Evolutionary conservation across 2,797 vertebrate species (phyloP).

Genomic region (Bovichtus diacanthus): DNA sequence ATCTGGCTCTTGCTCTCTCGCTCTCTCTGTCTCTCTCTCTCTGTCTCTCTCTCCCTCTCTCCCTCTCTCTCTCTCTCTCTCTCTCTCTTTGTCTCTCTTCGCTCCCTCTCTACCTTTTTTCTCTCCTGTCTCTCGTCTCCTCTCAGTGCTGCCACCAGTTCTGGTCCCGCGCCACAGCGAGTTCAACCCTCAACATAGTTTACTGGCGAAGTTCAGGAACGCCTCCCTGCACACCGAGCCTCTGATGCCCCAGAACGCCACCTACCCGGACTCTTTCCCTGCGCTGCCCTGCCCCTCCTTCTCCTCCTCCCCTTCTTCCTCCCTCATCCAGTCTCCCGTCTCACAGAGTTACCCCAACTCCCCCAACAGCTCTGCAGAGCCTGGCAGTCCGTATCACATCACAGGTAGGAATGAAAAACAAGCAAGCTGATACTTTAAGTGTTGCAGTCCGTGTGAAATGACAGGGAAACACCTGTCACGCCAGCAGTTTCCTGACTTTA

Average conservation of each 20-base stretch:
- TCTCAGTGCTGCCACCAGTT: slow-evolving; percentile 94
- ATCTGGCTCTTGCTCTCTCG: slow-evolving; percentile 29
- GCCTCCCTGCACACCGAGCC: slow-evolving; percentile 94
- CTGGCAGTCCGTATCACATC: slow-evolving; percentile 93
- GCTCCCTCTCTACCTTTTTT: neutral
- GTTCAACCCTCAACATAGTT: slow-evolving; percentile 97
- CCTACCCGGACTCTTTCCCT: slow-evolving; percentile 95
- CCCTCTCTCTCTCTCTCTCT: slow-evolving; percentile 1
- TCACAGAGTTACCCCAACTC: slow-evolving; percentile 91
- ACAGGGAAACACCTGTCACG: neutral
- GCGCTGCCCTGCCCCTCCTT: slow-evolving; percentile 87
- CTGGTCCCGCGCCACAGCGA: slow-evolving; percentile 97
- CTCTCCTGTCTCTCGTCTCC: neutral
- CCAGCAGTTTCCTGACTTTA: neutral
- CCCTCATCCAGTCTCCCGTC: slow-evolving; percentile 87
- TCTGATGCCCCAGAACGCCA: slow-evolving; percentile 96
- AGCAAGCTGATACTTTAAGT: neutral
- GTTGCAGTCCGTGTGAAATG: neutral
- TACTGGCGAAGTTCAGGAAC: slow-evolving; percentile 95
- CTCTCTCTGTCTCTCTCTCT: neutral
- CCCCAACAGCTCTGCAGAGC: slow-evolving; percentile 90
- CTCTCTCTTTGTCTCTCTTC: neutral
- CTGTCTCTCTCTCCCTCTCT: neutral
- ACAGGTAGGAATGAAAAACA: slow-evolving; percentile 82
- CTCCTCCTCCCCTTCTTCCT: slow-evolving; percentile 88